phyloP scores from a whole-genome alignment of 1,140 invertebrate species.

The Magallana gigas region DNA sequence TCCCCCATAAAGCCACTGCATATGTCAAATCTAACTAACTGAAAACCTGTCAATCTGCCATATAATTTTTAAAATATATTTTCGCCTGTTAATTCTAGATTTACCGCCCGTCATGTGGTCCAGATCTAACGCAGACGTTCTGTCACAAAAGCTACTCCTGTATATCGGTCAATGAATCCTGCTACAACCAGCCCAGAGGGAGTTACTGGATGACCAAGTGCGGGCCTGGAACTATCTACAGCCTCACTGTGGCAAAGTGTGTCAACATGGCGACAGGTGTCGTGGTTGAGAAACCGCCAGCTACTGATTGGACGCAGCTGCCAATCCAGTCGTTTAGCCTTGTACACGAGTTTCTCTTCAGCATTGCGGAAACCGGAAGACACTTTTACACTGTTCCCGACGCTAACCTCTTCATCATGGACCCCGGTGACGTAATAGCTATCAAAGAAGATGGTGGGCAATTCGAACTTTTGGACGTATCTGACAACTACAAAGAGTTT shows the following conservation, averaged over 20 bases:
- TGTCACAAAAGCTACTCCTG: constrained; percentile 59
- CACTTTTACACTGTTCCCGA: constrained; percentile 61
- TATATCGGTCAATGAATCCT: constrained; percentile 49
- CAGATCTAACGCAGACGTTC: constrained; percentile 35
- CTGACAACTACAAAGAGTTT: constrained; percentile 51
- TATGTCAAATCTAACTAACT: no score
- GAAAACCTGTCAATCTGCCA: no score
- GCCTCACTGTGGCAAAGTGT: constrained; percentile 49
- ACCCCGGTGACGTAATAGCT: constrained; percentile 58
- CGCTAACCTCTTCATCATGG: constrained; percentile 44
- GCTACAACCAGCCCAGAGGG: constrained; percentile 44
- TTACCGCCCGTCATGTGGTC: constrained; percentile 52
- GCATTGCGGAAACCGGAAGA: constrained; percentile 37
- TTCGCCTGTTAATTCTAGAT: constrained; percentile 35
- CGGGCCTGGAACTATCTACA: constrained; percentile 53
- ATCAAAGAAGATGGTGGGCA: constrained; percentile 43
- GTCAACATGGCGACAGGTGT: constrained; percentile 47
- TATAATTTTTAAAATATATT: no score
- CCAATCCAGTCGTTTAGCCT: constrained; percentile 41
- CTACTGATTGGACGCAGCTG: constrained; percentile 29
- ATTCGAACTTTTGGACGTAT: constrained; percentile 46
- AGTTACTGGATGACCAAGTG: constrained; percentile 54
- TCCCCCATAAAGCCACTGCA: no score
- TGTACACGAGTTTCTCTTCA: constrained; percentile 42
- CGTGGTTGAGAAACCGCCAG: constrained; percentile 11